These are phyloP conservation scores for Actinostola sp. DNA, from an alignment of 92 coral and sea anemone species.

Conservation along the genomic window DNA sequence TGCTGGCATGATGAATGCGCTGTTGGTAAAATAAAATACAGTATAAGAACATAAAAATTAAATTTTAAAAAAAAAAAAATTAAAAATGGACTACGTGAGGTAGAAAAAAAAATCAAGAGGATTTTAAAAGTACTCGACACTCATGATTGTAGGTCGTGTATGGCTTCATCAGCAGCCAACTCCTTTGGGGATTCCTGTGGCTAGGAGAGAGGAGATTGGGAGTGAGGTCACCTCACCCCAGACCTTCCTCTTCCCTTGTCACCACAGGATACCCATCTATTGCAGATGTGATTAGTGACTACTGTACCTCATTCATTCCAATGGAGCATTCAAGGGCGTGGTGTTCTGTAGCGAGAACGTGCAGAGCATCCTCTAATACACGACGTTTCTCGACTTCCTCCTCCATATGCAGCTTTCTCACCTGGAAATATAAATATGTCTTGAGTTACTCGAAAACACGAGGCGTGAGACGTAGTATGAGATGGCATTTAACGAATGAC, in stretches of 20 bases:
- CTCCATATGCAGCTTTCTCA: constrained; percentile 86
- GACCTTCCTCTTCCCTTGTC: no score
- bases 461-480: not conserved
- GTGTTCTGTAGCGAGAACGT: constrained; percentile 96
- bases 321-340: constrained; percentile 92
- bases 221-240: no score
- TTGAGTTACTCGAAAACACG: not conserved
- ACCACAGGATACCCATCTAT: no score
- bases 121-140: no score
- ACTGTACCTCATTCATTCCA: constrained; percentile 79
- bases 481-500: no score
- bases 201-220: not conserved
- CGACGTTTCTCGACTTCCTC: constrained; percentile 94
- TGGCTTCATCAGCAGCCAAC: no score
- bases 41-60: no score
- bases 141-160: no score
- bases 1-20: constrained; percentile 70
- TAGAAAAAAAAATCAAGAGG: not conserved
- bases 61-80: not conserved
- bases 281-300: no score
- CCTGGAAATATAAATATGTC: constrained; percentile 52
- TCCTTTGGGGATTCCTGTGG: no score
- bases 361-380: constrained; percentile 98
- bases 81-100: not conserved
- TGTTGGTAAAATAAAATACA: constrained; percentile 19